Conservation (phyloP, 2,113 vertebrate genomes). For the Paramormyrops kingsleyae region DNA sequence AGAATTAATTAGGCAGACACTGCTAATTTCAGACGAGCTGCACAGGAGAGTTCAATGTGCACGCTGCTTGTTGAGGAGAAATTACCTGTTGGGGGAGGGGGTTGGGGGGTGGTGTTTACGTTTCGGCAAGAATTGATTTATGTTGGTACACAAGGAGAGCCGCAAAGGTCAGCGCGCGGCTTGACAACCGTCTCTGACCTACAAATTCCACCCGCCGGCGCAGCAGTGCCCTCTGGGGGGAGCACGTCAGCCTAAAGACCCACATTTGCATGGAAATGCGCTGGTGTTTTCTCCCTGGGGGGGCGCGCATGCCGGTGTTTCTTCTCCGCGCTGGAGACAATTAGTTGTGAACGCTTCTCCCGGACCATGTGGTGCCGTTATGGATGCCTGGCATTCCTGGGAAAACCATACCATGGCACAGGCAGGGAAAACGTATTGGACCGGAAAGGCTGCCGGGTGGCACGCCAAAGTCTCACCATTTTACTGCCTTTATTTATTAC, state of each 20-base stretch:
- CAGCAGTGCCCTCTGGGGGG: slow-evolving; percentile 52
- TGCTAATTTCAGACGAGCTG: slow-evolving; percentile 55
- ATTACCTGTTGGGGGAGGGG: slow-evolving; percentile 46
- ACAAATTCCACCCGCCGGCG: slow-evolving; percentile 48
- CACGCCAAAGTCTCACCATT: background rate
- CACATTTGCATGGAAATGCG: slow-evolving; percentile 36
- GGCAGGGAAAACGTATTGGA: background rate
- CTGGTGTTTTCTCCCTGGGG: slow-evolving; percentile 41
- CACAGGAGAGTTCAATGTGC: slow-evolving; percentile 26
- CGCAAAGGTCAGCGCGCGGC: slow-evolving; percentile 46
- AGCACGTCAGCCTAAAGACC: slow-evolving; percentile 47
- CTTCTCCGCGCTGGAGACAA: slow-evolving; percentile 41
- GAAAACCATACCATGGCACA: slow-evolving; percentile 34
- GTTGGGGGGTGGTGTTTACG: slow-evolving; percentile 30
- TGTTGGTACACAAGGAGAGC: slow-evolving; percentile 45
- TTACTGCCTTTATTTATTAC: background rate
- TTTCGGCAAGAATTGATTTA: slow-evolving; percentile 53
- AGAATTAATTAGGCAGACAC: slow-evolving; percentile 60
- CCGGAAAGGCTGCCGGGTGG: background rate
- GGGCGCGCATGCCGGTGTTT: slow-evolving; percentile 35
- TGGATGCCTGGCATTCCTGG: slow-evolving; percentile 42
- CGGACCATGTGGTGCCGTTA: slow-evolving; percentile 39
- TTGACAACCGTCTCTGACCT: slow-evolving; percentile 41
- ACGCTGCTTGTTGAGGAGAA: slow-evolving; percentile 37
- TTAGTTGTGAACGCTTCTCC: slow-evolving; percentile 39